These are phyloP conservation scores for Perizoma affinitatum DNA, from an alignment of 2,888 invertebrate species.

Conservation along the genomic window DNA sequence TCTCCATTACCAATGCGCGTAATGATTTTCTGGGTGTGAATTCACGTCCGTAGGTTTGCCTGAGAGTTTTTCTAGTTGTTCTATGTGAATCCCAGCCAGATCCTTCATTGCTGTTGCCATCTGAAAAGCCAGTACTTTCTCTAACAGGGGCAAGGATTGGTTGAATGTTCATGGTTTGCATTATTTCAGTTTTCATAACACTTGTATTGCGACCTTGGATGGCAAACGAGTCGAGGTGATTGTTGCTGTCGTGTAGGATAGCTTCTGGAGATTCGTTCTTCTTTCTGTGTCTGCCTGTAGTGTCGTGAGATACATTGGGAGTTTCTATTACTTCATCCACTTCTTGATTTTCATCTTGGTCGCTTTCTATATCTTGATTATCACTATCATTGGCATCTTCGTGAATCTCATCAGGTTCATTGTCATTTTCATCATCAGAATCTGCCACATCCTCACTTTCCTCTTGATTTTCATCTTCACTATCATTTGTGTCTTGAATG, in stretches of 20 bases:
- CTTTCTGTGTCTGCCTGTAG: conserved; percentile 52
- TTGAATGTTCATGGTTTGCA: conserved; percentile 45
- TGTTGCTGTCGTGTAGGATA: conserved; percentile 49
- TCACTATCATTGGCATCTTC: conserved; percentile 32
- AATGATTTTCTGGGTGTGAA: conserved; percentile 70
- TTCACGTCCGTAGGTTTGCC: conserved; percentile 72
- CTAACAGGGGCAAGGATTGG: conserved; percentile 55
- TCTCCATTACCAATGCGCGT: conserved; percentile 72
- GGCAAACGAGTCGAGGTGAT: conserved; percentile 51
- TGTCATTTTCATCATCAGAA: conserved; percentile 29
- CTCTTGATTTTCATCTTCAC: conserved; percentile 31
- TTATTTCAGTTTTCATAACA: conserved; percentile 56
- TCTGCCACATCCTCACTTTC: conserved; percentile 24
- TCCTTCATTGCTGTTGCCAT: conserved; percentile 63
- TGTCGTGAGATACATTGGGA: conserved; percentile 52
- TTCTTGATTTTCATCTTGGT: conserved; percentile 33
- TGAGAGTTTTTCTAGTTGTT: conserved; percentile 68
- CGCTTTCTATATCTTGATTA: conserved; percentile 18
- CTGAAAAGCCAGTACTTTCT: conserved; percentile 57
- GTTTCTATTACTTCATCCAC: conserved; percentile 35
- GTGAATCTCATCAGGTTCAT: conserved; percentile 31
- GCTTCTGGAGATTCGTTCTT: conserved; percentile 61
- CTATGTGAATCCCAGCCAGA: conserved; percentile 78
- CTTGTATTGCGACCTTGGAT: conserved; percentile 54
- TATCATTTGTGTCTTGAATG: conserved; percentile 24